Evolutionary conservation across 2,113 vertebrate species (phyloP), one percentile per base, ranked within the genome.

Genomic region (Vireo altiloquus): DNA sequence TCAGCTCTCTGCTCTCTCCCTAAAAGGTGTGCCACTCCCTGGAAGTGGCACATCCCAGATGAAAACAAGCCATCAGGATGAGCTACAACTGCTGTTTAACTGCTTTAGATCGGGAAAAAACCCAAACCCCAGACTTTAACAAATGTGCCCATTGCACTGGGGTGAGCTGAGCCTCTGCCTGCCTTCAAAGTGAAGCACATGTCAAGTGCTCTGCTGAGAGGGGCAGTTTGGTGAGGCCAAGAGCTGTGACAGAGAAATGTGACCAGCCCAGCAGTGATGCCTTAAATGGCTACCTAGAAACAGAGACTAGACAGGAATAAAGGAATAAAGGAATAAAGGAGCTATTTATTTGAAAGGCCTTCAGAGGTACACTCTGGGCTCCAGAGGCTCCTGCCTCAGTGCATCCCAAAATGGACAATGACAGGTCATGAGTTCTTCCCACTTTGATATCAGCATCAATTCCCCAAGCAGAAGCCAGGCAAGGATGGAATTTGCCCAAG

Each of bases 121-220:
- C 17, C 4, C 54, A 27, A 74, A 46, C 0, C 13, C 22, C 42
- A 20, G 44, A 13, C 28, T 87, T 74, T 12, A 74, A 56, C 42
- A 78, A 59, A 50, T 3, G 17, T 56, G 24, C 50, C 66, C 11
- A 2, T 31, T 31, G 37, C 61, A 49, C 5, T 30, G 77, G 50
- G 49, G 22, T 5, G 37, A 78, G 69, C 54, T 42, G 77, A 56
- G 35, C 23, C 59, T 53, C 59, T 50, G 63, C 28, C 56, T 13
- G 0, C 1, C 1, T 39, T 64, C 61, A 1, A 20, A 69, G 53
- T 1, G 37, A 33, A 89, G 91, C 64, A 1, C 35, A 0, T 3
- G 5, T 27, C 33, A 15, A 47, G 14, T 1, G 52, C 39, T 79
- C 37, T 59, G 64, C 19, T 64, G 70, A n/a, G 57, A 25, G 56